Conservation (phyloP, 2,888 invertebrate species). For the Cephus sareptanus region DNA sequence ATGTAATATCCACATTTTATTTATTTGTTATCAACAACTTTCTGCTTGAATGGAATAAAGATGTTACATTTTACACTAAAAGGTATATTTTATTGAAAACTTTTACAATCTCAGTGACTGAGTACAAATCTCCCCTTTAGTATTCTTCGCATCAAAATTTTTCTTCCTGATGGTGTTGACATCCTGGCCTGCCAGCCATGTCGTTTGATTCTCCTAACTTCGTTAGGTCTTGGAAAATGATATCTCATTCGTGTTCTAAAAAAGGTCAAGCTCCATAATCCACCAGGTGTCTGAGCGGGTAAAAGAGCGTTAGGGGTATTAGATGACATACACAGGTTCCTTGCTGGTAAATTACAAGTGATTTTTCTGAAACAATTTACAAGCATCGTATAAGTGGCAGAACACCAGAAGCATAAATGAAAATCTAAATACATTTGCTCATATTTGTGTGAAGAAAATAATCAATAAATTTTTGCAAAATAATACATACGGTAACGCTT, state of each 20-base stretch:
- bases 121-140: slow-evolving; percentile 79
- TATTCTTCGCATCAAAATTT: slow-evolving; percentile 79
- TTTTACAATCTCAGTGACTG: slow-evolving; percentile 69
- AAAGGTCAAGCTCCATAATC: slow-evolving; percentile 47
- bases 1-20: too few species aligned
- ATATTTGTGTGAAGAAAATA: slow-evolving; percentile 8
- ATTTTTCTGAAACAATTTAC: not conserved
- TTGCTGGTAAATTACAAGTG: not conserved
- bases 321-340: slow-evolving; percentile 1
- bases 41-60: too few species aligned
- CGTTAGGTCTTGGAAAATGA: slow-evolving; percentile 81
- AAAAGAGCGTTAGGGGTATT: not conserved
- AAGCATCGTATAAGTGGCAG: too few species aligned
- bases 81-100: not conserved
- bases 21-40: too few species aligned
- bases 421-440: not conserved
- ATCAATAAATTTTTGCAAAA: not conserved
- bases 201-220: slow-evolving; percentile 75
- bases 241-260: slow-evolving; percentile 70
- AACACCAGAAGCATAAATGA: not conserved
- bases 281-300: slow-evolving; percentile 26
- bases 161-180: slow-evolving; percentile 77
- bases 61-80: too few species aligned
- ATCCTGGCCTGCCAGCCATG: slow-evolving; percentile 80
- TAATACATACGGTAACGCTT: slow-evolving; percentile 42